phyloP scores from a whole-genome alignment of 2,888 invertebrate species.

The Dromius quadrimaculatus region DNA sequence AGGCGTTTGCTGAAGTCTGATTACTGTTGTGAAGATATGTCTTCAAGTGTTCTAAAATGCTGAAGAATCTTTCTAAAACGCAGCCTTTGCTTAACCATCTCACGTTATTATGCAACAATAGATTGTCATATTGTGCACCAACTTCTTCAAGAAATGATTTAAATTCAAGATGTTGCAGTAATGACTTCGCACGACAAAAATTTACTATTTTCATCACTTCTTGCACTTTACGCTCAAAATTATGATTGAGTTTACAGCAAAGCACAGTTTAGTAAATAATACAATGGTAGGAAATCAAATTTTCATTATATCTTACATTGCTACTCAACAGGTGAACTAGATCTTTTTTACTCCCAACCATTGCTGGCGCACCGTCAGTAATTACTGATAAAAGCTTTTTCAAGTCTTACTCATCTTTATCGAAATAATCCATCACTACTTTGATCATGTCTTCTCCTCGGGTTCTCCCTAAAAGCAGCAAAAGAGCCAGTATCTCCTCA shows the following conservation, averaged over 20 bases:
- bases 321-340: conserved; percentile 55
- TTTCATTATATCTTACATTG: conserved; percentile 53
- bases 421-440: not conserved
- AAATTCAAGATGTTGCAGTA: not conserved
- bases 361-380: conserved; percentile 53
- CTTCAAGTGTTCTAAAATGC: not conserved
- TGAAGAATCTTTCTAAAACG: too few species aligned
- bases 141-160: too few species aligned
- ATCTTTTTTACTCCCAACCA: conserved; percentile 56
- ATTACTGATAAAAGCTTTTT: too few species aligned
- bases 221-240: conserved; percentile 28
- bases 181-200: not conserved
- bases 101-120: too few species aligned
- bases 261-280: conserved; percentile 56
- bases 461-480: conserved; percentile 54
- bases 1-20: not conserved
- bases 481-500: conserved; percentile 56
- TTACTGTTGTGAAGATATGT: not conserved
- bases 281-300: conserved; percentile 55
- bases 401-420: too few species aligned
- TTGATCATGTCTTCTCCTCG: conserved; percentile 50
- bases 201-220: not conserved
- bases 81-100: too few species aligned
- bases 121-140: too few species aligned
- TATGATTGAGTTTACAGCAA: conserved; percentile 54